A percentile compares a stretch with the other conserved stretches of the same genome.
Conservation (phyloP, 2,797 vertebrate species). For the Philypnodon macrostomus region DNA sequence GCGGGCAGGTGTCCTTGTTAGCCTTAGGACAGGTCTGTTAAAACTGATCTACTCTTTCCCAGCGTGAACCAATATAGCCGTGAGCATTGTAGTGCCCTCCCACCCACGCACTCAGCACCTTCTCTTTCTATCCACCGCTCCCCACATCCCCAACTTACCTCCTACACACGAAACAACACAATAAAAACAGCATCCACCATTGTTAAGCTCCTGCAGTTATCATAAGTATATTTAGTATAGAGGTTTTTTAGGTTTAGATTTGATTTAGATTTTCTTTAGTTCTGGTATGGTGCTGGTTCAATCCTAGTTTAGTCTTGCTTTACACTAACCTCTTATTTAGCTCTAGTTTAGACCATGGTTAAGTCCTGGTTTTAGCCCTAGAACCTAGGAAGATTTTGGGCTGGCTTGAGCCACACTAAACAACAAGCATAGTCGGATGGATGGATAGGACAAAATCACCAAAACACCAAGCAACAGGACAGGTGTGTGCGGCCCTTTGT, state of each 20-base stretch:
- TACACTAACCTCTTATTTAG: too few species aligned
- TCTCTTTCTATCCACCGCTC: constrained; percentile 11
- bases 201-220: neutral
- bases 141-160: constrained; percentile 2
- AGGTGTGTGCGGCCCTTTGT: constrained; percentile 43
- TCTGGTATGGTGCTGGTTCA: too few species aligned
- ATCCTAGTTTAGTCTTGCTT: too few species aligned
- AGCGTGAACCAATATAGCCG: constrained; percentile 41
- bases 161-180: constrained; percentile 10
- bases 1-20: constrained; percentile 48
- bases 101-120: constrained; percentile 24
- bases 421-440: constrained; percentile 29
- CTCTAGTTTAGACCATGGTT: too few species aligned
- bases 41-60: constrained; percentile 46
- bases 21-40: constrained; percentile 56
- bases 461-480: constrained; percentile 49
- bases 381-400: too few species aligned
- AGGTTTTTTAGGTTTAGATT: too few species aligned
- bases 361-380: too few species aligned
- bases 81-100: constrained; percentile 38
- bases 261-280: too few species aligned
- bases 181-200: neutral
- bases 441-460: constrained; percentile 22
- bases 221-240: too few species aligned
- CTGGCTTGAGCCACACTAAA: too few species aligned